Percentiles rank a stretch among this genome's conserved stretches.
These are phyloP conservation scores for Cephus runcator DNA, from an alignment of 2,888 invertebrate genomes.

Conservation along the genomic window DNA sequence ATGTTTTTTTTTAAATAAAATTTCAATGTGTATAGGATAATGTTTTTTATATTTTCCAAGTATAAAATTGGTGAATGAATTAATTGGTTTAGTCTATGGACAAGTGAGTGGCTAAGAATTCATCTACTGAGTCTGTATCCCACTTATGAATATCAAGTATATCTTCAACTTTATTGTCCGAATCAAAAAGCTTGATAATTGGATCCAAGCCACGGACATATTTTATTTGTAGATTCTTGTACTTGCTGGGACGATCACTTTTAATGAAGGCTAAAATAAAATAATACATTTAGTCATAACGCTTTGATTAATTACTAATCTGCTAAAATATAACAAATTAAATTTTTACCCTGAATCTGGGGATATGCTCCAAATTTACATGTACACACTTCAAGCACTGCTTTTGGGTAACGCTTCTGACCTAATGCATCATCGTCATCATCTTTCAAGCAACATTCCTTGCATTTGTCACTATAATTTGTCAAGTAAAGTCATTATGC, in stretches of 20 bases:
- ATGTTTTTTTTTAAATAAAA: not conserved
- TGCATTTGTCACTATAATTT: conserved; percentile 72
- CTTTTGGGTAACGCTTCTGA: conserved; percentile 85
- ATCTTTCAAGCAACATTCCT: conserved; percentile 84
- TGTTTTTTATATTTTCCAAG: not conserved
- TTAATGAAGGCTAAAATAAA: conserved; percentile 86
- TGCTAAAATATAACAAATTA: not conserved
- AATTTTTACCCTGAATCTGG: conserved; percentile 82
- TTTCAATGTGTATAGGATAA: not conserved
- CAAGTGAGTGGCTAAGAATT: conserved; percentile 92
- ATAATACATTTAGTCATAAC: not conserved
- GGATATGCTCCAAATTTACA: conserved; percentile 99
- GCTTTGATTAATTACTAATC: not conserved
- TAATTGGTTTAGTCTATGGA: conserved; percentile 35
- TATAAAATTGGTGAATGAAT: not conserved
- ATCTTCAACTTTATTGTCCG: conserved; percentile 84
- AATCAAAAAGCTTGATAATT: conserved; percentile 89
- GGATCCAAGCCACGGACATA: conserved; percentile 96
- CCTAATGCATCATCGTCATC: conserved; percentile 71
- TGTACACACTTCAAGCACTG: conserved; percentile 94
- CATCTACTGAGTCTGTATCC: conserved; percentile 98
- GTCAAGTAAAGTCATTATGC: conserved; percentile 2
- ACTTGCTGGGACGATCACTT: conserved; percentile 89
- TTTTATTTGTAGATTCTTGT: conserved; percentile 90
- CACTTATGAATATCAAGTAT: conserved; percentile 96